These are phyloP conservation scores for Centropyge bicolor DNA, from an alignment of 2,797 vertebrate genomes.

Conservation along the genomic window DNA sequence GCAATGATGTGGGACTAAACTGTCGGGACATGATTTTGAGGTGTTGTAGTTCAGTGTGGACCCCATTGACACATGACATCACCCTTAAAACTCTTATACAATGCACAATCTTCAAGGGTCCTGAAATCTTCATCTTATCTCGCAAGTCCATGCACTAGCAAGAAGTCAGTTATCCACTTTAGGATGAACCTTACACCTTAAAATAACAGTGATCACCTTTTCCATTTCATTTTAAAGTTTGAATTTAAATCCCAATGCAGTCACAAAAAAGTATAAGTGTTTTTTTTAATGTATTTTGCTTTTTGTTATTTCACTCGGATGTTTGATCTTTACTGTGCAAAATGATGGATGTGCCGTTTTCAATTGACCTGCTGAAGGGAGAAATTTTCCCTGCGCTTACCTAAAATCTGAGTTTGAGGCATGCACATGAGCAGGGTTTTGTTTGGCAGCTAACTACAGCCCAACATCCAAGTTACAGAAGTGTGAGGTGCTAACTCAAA, in stretches of 20 bases:
- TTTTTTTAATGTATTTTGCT: not conserved
- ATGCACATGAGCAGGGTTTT: not conserved
- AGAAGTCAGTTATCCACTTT: not conserved
- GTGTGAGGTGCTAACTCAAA: slow-evolving; percentile 2
- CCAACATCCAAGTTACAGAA: not conserved
- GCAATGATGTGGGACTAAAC: slow-evolving; percentile 6
- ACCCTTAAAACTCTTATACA: not conserved
- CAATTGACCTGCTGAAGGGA: not conserved
- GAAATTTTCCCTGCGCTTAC: slow-evolving; percentile 7
- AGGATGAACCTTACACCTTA: not conserved
- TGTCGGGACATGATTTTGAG: not conserved
- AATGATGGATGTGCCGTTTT: too few species aligned
- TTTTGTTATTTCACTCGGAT: not conserved
- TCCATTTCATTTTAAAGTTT: too few species aligned
- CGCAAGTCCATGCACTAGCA: not conserved
- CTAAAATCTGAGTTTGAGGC: slow-evolving; percentile 20
- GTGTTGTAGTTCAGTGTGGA: not conserved
- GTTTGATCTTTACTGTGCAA: too few species aligned
- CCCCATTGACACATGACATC: accelerated
- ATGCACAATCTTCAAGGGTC: not conserved
- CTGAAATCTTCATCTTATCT: not conserved
- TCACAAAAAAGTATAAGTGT: too few species aligned
- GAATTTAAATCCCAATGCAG: not conserved
- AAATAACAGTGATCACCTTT: too few species aligned
- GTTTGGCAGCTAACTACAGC: not conserved